Evolutionary conservation across 2,797 vertebrate species (phyloP).

Genomic region (Leuciscus waleckii): DNA sequence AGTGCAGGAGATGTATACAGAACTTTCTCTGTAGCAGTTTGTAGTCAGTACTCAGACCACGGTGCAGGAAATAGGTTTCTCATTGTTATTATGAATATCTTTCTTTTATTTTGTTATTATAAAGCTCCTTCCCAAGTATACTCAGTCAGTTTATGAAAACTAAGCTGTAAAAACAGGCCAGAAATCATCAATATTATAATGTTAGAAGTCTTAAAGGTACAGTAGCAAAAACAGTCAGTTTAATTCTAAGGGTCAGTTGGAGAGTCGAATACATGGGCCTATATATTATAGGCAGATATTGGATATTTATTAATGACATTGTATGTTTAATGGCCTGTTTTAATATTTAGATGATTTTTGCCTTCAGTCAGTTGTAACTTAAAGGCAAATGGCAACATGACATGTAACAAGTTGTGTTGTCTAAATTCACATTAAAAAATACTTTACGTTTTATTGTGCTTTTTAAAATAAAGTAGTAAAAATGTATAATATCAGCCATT

Average conservation of each 20-base stretch:
- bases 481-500: background rate
- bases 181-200: background rate
- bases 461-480: background rate
- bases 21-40: slow-evolving; percentile 18
- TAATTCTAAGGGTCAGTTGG: background rate
- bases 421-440: background rate
- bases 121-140: background rate
- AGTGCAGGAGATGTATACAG: slow-evolving; percentile 26
- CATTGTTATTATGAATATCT: background rate
- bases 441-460: background rate
- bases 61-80: background rate
- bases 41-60: slow-evolving; percentile 30
- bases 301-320: background rate
- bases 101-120: background rate
- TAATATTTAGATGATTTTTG: background rate
- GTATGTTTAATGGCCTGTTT: background rate
- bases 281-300: background rate
- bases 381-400: background rate
- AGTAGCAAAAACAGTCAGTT: background rate
- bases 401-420: background rate
- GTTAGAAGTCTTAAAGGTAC: background rate
- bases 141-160: background rate
- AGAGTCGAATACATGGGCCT: background rate
- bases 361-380: background rate
- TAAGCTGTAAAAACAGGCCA: slow-evolving; percentile 1